Evolutionary conservation across 1,140 invertebrate genomes (phyloP).

Genomic region (Leptinotarsa texana): DNA sequence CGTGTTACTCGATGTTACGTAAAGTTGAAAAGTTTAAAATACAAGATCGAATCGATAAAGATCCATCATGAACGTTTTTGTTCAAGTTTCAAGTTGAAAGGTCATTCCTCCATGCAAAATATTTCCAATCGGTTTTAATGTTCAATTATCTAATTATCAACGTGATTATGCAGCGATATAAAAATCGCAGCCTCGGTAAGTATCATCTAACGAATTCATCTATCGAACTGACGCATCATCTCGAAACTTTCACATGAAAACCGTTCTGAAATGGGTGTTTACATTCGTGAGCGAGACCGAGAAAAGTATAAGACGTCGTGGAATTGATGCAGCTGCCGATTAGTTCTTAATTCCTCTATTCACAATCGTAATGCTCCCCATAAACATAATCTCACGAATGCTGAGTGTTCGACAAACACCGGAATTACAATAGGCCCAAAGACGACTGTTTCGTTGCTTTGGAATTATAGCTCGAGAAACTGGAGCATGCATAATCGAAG

Average conservation of each 20-base stretch:
- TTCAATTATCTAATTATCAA: no score
- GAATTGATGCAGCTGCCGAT: slow-evolving; percentile 13
- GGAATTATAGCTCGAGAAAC: not conserved
- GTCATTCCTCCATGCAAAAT: no score
- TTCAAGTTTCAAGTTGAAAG: no score
- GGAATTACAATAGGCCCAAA: slow-evolving; percentile 1
- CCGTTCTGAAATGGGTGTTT: not conserved
- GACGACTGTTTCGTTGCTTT: not conserved
- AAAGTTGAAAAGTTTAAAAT: no score
- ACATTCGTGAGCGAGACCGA: not conserved
- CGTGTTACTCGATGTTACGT: no score
- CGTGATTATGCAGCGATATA: no score
- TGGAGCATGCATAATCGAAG: not conserved
- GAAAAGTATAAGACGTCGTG: slow-evolving; percentile 9
- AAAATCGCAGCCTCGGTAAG: no score
- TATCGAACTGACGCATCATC: not conserved
- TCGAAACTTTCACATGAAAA: not conserved
- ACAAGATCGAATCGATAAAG: no score
- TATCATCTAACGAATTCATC: not conserved
- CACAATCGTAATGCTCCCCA: slow-evolving; percentile 14
- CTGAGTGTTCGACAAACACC: slow-evolving; percentile 15
- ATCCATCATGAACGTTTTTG: no score
- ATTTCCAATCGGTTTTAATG: no score
- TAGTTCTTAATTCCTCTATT: slow-evolving; percentile 20
- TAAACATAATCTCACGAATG: slow-evolving; percentile 20